Base-by-base conservation (phyloP, 2,888 invertebrate species). In the Galerucella pusilla region DNA sequence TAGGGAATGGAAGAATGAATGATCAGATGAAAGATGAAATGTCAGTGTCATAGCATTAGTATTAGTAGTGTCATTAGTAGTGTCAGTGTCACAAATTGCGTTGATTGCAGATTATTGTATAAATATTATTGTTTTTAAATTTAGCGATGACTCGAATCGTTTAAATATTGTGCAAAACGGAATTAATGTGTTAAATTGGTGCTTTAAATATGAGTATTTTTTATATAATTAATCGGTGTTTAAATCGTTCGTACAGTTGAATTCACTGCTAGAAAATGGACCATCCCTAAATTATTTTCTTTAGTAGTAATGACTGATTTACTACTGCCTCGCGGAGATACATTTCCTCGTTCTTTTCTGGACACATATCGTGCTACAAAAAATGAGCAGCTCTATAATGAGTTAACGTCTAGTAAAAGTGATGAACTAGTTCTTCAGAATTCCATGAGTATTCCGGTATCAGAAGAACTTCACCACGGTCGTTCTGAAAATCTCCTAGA, bases 371-470 rank as follows among this genome's bases (percentile, higher is more conserved):
- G 87, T 74, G 82, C 86, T 49, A 82, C 84, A 72, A 85, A 73
- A 66, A 69, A 83, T 75, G 86, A 87, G 75, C 85, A 85, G 74
- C 84, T 87, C 79, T 87, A 87, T 78, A 86, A 85, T 81, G 89
- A 89, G 77, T 83, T 90, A 75, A 88, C 88, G 77, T 87, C 89
- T 75, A 89, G 89, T 82, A 89, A 89, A 84, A 89, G 89, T 84
- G 89, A 90, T 83, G 89, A 89, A 83, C 82, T 89, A 72, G 88
- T 89, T 77, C 83, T 89, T 67, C 89, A 89, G 84, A 88, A 87
- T 81, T 83, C 88, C 12, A 85, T 86, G n/a, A 88, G 86, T 76
- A 86, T 87, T 77, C 87, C 77, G 75, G 77, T 87, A 9, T 79
- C 85, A 42, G 84, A 86, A 68, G 89, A 89, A 79, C 88, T 89